These are phyloP conservation scores for Hiodon tergisus DNA, from an alignment of 2,113 vertebrate species.

Conservation along the genomic window DNA sequence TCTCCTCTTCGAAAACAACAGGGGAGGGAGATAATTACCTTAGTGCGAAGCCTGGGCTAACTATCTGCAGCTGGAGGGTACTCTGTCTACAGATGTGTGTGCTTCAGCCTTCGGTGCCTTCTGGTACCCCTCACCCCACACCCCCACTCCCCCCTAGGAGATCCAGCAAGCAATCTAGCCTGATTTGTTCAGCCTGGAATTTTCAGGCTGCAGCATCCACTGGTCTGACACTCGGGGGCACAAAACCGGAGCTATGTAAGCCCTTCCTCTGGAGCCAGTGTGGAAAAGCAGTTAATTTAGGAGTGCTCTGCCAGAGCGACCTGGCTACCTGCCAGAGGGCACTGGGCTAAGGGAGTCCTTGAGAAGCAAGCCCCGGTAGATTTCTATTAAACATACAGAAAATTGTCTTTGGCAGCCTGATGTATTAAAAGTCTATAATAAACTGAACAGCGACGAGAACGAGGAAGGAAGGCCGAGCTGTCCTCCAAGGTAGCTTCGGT, in stretches of 20 bases:
- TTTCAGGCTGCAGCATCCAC: constrained; percentile 52
- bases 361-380: constrained; percentile 57
- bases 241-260: constrained; percentile 49
- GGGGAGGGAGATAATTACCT: constrained; percentile 67
- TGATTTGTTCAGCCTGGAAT: constrained; percentile 66
- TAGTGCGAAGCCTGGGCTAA: constrained; percentile 62
- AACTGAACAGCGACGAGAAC: constrained; percentile 34
- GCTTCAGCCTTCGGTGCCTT: constrained; percentile 38
- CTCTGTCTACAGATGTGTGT: constrained; percentile 50
- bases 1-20: constrained; percentile 56
- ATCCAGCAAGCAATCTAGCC: constrained; percentile 57
- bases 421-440: constrained; percentile 65
- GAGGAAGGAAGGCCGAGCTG: constrained; percentile 46
- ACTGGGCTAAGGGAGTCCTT: constrained; percentile 48
- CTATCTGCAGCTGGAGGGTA: constrained; percentile 60
- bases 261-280: constrained; percentile 53
- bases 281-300: constrained; percentile 63
- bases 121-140: constrained; percentile 38
- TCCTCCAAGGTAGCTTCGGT: constrained; percentile 20
- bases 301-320: constrained; percentile 64
- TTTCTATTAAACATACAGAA: constrained; percentile 66
- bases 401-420: constrained; percentile 62
- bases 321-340: constrained; percentile 67
- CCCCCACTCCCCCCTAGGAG: constrained; percentile 39
- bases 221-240: constrained; percentile 52